Evolutionary conservation across 2,113 vertebrate genomes (phyloP).

Genomic region (Hirundichthys speculiger): DNA sequence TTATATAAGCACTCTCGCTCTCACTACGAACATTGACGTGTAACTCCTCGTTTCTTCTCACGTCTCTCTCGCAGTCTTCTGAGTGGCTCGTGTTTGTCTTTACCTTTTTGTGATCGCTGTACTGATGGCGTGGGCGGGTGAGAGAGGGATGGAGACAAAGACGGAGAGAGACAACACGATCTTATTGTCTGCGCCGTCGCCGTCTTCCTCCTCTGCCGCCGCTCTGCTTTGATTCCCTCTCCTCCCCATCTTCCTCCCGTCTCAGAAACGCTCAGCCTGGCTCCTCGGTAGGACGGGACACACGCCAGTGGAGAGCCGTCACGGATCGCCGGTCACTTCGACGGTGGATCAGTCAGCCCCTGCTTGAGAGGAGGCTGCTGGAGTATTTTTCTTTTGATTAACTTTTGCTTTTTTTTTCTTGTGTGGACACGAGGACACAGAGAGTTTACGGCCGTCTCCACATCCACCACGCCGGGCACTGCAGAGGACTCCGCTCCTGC

Average conservation of each 20-base stretch:
- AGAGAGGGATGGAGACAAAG: slow-evolving; percentile 36
- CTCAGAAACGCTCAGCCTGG: slow-evolving; percentile 17
- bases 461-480: too few species aligned
- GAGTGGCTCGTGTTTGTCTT: slow-evolving; percentile 59
- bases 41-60: slow-evolving; percentile 25
- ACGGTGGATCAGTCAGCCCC: slow-evolving; percentile 46
- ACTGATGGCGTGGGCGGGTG: slow-evolving; percentile 51
- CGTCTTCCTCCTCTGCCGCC: slow-evolving; percentile 9
- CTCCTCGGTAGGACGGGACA: slow-evolving; percentile 44
- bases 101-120: slow-evolving; percentile 65
- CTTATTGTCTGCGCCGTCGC: slow-evolving; percentile 29
- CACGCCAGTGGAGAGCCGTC: slow-evolving; percentile 46
- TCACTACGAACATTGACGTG: slow-evolving; percentile 3
- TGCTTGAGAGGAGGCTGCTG: slow-evolving; percentile 28
- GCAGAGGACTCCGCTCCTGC: too few species aligned
- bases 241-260: slow-evolving; percentile 23
- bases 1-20: slow-evolving; percentile 32
- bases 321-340: slow-evolving; percentile 55
- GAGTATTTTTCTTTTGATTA: background rate
- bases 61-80: slow-evolving; percentile 36
- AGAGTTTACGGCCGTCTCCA: too few species aligned
- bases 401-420: slow-evolving; percentile 26
- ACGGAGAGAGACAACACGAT: slow-evolving; percentile 27
- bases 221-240: slow-evolving; percentile 47
- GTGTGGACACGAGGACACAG: slow-evolving; percentile 11